Conservation (phyloP, 2,888 invertebrate genomes). For the Candidula unifasciata region DNA sequence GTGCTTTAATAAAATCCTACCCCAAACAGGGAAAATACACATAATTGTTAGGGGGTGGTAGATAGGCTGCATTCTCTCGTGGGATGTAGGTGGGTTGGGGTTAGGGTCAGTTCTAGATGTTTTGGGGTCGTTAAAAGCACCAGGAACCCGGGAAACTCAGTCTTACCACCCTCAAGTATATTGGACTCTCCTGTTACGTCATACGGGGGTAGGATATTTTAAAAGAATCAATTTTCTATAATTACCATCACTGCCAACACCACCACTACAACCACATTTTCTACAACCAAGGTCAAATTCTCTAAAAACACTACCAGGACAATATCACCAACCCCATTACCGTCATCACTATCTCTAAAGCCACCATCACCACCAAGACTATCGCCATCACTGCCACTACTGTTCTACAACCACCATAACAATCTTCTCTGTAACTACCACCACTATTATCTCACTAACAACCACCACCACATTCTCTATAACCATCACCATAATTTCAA, state of each 20-base stretch:
- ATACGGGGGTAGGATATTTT: too few relatives aligned
- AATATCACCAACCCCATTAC: background rate
- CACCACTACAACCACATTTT: background rate
- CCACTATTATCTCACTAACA: background rate
- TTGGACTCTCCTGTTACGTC: too few relatives aligned
- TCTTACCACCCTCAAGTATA: too few relatives aligned
- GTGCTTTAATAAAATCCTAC: too few relatives aligned
- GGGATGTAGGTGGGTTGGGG: too few relatives aligned
- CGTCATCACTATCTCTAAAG: background rate
- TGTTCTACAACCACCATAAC: background rate
- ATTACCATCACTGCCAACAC: background rate
- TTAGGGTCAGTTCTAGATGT: too few relatives aligned
- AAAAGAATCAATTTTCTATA: too few relatives aligned
- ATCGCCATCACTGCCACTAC: background rate
- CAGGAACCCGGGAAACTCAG: too few relatives aligned
- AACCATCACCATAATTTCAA: background rate
- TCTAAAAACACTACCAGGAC: background rate
- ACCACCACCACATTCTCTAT: background rate
- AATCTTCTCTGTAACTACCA: background rate
- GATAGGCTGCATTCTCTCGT: too few relatives aligned
- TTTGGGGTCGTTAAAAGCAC: too few relatives aligned
- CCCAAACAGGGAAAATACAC: too few relatives aligned
- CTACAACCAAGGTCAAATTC: background rate
- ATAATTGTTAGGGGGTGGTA: too few relatives aligned
- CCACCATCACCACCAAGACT: background rate